Conservation (phyloP, 2,113 vertebrate species). For the Crocuta crocuta region DNA sequence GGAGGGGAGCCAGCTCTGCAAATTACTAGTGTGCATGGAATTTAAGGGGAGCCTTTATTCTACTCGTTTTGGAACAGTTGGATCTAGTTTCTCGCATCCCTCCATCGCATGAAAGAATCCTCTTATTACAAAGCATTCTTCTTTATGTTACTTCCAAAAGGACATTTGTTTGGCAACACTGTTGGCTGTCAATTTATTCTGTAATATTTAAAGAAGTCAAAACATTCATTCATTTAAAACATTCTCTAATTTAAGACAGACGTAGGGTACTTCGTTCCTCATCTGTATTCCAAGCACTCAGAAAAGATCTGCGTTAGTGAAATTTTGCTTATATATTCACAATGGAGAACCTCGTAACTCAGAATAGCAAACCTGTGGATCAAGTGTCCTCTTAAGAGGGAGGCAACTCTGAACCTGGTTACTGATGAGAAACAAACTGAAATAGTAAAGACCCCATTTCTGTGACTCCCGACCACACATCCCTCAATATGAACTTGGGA, state of each 20-base stretch:
- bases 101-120: background rate
- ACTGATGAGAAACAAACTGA: slow-evolving; percentile 33
- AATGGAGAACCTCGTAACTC: slow-evolving; percentile 19
- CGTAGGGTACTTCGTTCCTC: background rate
- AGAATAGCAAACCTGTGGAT: background rate
- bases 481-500: slow-evolving; percentile 5
- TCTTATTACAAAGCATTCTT: background rate
- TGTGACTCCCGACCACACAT: background rate
- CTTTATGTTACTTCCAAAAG: slow-evolving; percentile 19
- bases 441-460: slow-evolving; percentile 29
- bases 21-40: accelerated
- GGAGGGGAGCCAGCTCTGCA: background rate
- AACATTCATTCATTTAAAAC: slow-evolving; percentile 20
- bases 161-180: slow-evolving; percentile 1
- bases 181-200: slow-evolving; percentile 14
- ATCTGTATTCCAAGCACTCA: background rate
- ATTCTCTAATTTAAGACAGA: slow-evolving; percentile 22
- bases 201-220: slow-evolving; percentile 37
- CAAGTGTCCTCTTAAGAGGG: slow-evolving; percentile 38
- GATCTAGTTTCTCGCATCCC: background rate
- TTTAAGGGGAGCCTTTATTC: background rate
- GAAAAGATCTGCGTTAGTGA: background rate
- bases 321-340: background rate
- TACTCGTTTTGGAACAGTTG: background rate
- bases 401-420: slow-evolving; percentile 51